Percentiles rank a stretch among this genome's conserved stretches.
Conservation (phyloP, 2,888 invertebrate genomes). For the Pseudococcus longispinus region DNA sequence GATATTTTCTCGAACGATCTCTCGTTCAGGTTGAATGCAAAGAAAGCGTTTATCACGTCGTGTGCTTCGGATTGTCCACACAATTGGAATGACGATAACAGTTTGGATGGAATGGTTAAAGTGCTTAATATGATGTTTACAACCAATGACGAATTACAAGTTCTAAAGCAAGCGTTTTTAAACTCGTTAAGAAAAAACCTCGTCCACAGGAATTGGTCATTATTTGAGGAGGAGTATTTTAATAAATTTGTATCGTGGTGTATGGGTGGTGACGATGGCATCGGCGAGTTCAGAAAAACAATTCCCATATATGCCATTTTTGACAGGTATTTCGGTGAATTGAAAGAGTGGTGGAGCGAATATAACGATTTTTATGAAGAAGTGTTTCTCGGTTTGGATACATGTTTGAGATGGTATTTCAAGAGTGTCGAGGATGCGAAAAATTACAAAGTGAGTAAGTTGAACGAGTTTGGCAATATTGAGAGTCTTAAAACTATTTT, state of each 20-base stretch:
- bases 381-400: neutral
- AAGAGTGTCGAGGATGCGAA: neutral
- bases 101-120: neutral
- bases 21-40: neutral
- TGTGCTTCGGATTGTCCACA: neutral
- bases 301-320: neutral
- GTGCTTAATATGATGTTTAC: neutral
- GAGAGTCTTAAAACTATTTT: neutral
- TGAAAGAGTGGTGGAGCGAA: neutral
- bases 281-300: neutral
- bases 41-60: neutral
- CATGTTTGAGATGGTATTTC: neutral
- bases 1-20: neutral
- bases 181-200: neutral
- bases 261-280: neutral
- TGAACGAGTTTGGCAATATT: neutral
- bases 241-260: neutral
- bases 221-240: neutral
- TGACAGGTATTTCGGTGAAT: neutral
- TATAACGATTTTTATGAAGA: neutral
- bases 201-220: neutral
- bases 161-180: neutral
- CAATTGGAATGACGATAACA: neutral
- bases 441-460: neutral
- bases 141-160: neutral